Evolutionary conservation across 2,888 invertebrate species (phyloP).

Genomic region (Panopea generosa): DNA sequence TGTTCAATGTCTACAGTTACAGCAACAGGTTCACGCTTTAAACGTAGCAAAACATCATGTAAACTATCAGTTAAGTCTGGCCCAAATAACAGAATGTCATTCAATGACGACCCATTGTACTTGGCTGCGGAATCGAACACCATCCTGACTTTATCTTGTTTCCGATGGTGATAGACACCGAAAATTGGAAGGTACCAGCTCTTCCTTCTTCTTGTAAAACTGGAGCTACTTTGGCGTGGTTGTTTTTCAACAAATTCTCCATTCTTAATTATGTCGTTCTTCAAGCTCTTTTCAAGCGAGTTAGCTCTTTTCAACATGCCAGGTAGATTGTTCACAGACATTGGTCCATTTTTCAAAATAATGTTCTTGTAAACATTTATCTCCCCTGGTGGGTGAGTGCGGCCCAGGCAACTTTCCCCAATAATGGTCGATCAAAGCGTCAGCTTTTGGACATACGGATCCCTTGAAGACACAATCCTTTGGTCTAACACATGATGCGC

Average conservation of each 20-base stretch:
- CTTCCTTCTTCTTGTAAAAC: conserved; percentile 21
- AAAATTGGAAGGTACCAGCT: conserved; percentile 57
- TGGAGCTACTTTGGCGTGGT: conserved; percentile 57
- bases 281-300: neutral
- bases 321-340: conserved; percentile 28
- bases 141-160: conserved; percentile 43
- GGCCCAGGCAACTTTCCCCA: conserved; percentile 38
- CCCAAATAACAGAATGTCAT: conserved; percentile 40
- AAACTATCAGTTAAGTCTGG: conserved; percentile 52
- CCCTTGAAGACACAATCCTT: no score
- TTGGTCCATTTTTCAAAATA: conserved; percentile 22
- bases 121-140: conserved; percentile 59
- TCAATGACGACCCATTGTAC: conserved; percentile 44
- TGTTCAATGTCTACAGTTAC: no score
- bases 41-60: conserved; percentile 32
- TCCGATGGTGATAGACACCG: conserved; percentile 56
- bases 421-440: conserved; percentile 32
- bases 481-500: no score
- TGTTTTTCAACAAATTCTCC: conserved; percentile 28
- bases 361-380: conserved; percentile 29
- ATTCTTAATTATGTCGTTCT: conserved; percentile 39
- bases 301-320: conserved; percentile 8
- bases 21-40: conserved; percentile 21
- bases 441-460: conserved; percentile 38
- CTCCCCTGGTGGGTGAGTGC: conserved; percentile 21